These are phyloP conservation scores for Sula dactylatra DNA, from an alignment of 2,113 vertebrate species.

Conservation along the genomic window DNA sequence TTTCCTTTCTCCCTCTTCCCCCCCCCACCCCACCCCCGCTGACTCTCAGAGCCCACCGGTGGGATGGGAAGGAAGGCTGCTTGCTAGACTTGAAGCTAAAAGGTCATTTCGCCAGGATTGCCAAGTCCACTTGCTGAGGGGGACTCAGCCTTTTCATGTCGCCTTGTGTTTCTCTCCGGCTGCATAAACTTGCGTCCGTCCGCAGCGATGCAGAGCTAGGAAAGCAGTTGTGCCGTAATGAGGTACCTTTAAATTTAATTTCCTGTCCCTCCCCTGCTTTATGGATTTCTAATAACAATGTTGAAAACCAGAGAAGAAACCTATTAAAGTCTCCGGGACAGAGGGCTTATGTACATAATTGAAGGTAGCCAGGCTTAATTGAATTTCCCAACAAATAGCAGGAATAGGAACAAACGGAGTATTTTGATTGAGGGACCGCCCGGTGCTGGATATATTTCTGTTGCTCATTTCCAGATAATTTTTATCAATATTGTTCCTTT, in stretches of 20 bases:
- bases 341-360: background rate
- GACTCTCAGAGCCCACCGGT: background rate
- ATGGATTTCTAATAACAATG: background rate
- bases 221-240: background rate
- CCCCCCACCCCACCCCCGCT: background rate
- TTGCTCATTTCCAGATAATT: background rate
- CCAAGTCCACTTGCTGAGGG: background rate
- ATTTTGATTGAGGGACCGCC: background rate
- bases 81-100: background rate
- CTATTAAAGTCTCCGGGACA: background rate
- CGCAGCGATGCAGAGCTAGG: background rate
- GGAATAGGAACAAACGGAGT: background rate
- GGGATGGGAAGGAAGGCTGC: background rate
- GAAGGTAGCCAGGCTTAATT: background rate
- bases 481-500: background rate
- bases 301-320: background rate
- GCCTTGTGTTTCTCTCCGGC: background rate
- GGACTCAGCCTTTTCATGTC: background rate
- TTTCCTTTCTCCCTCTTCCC: background rate
- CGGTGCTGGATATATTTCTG: background rate
- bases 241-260: slow-evolving; percentile 30
- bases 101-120: background rate
- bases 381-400: background rate
- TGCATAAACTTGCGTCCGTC: background rate
- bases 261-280: background rate